Base-by-base conservation (phyloP, 2,888 invertebrate species). In the Ichneumoninae sp. region DNA sequence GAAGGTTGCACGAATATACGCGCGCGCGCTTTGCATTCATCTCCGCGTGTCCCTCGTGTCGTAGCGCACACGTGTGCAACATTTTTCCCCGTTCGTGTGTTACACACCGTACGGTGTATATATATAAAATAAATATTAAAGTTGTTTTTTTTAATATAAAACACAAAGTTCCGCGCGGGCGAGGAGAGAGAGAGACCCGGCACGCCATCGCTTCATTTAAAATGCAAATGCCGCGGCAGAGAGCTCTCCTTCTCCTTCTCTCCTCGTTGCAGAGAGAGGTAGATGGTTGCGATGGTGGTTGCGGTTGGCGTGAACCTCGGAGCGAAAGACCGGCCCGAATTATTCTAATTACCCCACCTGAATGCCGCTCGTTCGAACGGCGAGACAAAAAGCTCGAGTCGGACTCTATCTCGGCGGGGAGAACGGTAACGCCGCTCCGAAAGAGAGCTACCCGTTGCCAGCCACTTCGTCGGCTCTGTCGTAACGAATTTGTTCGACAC, bases 141-240 rank as follows among this genome's bases (percentile, higher is more conserved):
- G 89, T 92, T 54, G 19, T 60, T 44, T 63, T 63, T 63, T 63
- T 91, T 90, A 87, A 91, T 92, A 92, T 91, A 92, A 91, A 92
- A 89, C 90, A 91, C 92, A 91, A 92, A 92, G 92, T 92, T 90
- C 90, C 88, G 87, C 71, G 84, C 78, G 77, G 70, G 83, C 81
- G 77, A 86, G 83, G 87, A 85, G 87, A 85, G 40, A 40, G 40
- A 40, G 40, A 40, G 40, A 40, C 86, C 88, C 84, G 89, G 90
- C 93, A 93, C 93, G 93, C 93, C 90, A 93, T 93, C 91, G 93
- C 92, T 93, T 93, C 93, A 93, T 93, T 93, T 93, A 93, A 93
- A 93, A 93, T 93, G 93, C 93, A 93, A 93, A 93, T 93, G 92
- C 90, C 89, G 65, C 60, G 76, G 70, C 83, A 83, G 74, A 83